A percentile compares a stretch with the other conserved stretches of the same genome.
phyloP scores from a whole-genome alignment of 2,113 vertebrate species.

The Phycodurus eques region DNA sequence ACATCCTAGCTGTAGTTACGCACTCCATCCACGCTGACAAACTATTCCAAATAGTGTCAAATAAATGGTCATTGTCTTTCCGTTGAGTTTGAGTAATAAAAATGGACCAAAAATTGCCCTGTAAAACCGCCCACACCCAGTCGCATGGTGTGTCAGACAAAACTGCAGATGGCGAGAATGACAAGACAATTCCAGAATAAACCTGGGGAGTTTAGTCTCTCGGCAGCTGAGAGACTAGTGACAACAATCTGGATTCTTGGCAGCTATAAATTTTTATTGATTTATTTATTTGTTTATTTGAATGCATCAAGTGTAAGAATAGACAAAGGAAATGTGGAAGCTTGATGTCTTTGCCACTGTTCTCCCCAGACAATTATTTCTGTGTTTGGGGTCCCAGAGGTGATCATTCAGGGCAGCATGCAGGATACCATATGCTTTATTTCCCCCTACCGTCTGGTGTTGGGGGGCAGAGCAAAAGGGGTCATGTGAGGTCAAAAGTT shows the following conservation, averaged over 20 bases:
- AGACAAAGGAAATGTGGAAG: neutral
- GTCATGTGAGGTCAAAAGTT: conserved; percentile 41
- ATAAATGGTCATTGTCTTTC: neutral
- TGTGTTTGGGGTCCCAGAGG: conserved; percentile 4
- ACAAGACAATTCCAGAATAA: neutral
- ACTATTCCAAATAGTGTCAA: neutral
- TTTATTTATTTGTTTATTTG: neutral
- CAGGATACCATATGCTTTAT: conserved; percentile 40
- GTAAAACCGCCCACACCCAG: neutral
- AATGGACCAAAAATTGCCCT: neutral
- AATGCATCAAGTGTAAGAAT: too few relatives aligned
- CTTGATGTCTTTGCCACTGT: neutral
- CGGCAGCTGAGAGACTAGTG: conserved; percentile 6
- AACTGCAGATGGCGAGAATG: conserved; percentile 1
- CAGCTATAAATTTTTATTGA: neutral
- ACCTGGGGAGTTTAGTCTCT: neutral
- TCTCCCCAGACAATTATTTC: conserved; percentile 17
- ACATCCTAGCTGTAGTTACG: neutral
- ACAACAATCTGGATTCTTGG: conserved; percentile 13
- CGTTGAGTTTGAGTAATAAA: neutral
- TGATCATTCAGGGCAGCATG: conserved; percentile 27
- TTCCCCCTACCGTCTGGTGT: conserved; percentile 7
- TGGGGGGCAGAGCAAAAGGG: neutral
- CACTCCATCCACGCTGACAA: neutral
- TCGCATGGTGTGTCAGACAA: neutral